These are phyloP conservation scores for Acholoe squamosa DNA, from an alignment of 2,888 invertebrate species.

Conservation along the genomic window DNA sequence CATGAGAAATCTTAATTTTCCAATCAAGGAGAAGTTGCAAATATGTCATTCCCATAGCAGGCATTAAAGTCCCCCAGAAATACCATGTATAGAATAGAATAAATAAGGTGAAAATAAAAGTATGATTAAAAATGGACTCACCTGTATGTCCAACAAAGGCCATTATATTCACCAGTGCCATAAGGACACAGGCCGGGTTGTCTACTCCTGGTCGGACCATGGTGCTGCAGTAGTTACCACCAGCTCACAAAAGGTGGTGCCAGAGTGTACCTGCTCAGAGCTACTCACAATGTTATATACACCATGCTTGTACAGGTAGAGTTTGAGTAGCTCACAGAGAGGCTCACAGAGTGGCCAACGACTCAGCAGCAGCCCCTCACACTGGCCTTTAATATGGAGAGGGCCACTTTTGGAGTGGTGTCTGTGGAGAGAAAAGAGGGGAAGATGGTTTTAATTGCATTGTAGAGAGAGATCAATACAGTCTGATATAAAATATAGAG, in stretches of 20 bases:
- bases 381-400: neutral
- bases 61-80: too few species aligned
- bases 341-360: neutral
- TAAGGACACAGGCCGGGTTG: neutral
- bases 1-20: too few species aligned
- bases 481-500: too few species aligned
- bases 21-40: too few species aligned
- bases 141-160: conserved; percentile 3
- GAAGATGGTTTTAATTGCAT: too few species aligned
- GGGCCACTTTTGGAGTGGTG: neutral
- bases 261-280: neutral
- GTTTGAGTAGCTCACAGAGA: neutral
- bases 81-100: too few species aligned
- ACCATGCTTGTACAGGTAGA: too few species aligned
- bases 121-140: too few species aligned
- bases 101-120: too few species aligned
- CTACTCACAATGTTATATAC: neutral
- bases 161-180: neutral
- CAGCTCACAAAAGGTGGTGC: neutral
- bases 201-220: neutral
- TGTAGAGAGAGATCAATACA: too few species aligned
- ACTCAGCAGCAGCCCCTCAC: neutral
- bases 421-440: neutral
- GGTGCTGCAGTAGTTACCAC: neutral
- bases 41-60: too few species aligned